Conservation (phyloP, 2,113 vertebrate species). For the Petroica traversi region DNA sequence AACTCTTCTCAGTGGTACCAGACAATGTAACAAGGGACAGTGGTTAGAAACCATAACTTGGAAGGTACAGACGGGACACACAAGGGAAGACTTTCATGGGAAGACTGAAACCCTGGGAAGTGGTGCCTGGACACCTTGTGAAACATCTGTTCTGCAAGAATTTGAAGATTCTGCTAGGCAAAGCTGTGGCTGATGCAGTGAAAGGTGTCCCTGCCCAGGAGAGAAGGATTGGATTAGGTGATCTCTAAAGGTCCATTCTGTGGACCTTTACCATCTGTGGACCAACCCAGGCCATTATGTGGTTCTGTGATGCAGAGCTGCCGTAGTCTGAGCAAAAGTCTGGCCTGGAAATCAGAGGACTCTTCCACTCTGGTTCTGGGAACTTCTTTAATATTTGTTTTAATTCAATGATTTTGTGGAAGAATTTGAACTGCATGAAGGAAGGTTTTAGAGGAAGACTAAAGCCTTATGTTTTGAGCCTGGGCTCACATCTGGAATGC, state of each 20-base stretch:
- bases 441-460: background rate
- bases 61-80: background rate
- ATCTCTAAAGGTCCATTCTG: background rate
- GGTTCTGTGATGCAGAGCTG: background rate
- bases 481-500: background rate
- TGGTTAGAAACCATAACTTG: background rate
- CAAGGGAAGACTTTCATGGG: background rate
- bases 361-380: background rate
- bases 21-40: background rate
- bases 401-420: background rate
- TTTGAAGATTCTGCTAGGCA: background rate
- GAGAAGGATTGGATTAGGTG: background rate
- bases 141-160: background rate
- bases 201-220: background rate
- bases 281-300: background rate
- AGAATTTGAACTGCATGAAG: background rate
- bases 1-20: background rate
- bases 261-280: background rate
- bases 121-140: background rate
- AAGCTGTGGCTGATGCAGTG: background rate
- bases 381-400: background rate
- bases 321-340: background rate
- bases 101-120: background rate
- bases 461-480: background rate
- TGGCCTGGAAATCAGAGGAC: background rate